These are phyloP conservation scores for Epizoanthus illoricatus DNA, from an alignment of 92 coral and sea anemone genomes.

Conservation along the genomic window DNA sequence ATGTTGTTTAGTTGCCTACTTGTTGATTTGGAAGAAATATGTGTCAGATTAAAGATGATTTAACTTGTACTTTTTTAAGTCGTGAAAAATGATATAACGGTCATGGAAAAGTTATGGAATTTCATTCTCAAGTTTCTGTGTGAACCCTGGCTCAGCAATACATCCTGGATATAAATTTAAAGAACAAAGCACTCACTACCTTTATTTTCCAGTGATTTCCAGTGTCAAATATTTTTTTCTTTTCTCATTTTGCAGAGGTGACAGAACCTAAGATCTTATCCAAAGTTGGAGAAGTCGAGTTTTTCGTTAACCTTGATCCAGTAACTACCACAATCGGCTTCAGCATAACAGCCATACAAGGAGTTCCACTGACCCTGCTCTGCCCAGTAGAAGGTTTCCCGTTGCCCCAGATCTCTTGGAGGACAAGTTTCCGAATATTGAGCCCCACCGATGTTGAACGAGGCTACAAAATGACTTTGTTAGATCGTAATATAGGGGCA, in stretches of 20 bases:
- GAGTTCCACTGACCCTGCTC: slow-evolving; percentile 54
- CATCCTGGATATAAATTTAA: neutral
- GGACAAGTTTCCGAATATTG: slow-evolving; percentile 33
- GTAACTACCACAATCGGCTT: slow-evolving; percentile 54
- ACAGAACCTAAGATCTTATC: slow-evolving; percentile 61
- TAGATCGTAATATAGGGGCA: slow-evolving; percentile 1
- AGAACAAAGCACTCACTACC: neutral
- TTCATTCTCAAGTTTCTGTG: no score
- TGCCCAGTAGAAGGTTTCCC: slow-evolving; percentile 77
- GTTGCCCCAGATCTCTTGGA: slow-evolving; percentile 63
- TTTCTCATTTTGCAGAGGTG: slow-evolving; percentile 25
- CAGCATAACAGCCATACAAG: slow-evolving; percentile 58
- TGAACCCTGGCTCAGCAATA: no score
- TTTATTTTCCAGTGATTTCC: neutral
- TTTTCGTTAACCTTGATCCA: slow-evolving; percentile 41
- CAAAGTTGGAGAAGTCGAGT: slow-evolving; percentile 46
- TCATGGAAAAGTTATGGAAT: no score
- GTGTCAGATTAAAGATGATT: no score
- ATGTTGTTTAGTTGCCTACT: no score
- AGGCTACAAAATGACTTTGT: slow-evolving; percentile 23
- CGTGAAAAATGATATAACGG: no score
- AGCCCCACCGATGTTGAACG: slow-evolving; percentile 32
- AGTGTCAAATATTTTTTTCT: neutral
- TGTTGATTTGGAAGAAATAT: no score
- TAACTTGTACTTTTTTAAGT: no score